phyloP scores from a whole-genome alignment of 1,140 invertebrate species.

The Drosophila prosaltans region DNA sequence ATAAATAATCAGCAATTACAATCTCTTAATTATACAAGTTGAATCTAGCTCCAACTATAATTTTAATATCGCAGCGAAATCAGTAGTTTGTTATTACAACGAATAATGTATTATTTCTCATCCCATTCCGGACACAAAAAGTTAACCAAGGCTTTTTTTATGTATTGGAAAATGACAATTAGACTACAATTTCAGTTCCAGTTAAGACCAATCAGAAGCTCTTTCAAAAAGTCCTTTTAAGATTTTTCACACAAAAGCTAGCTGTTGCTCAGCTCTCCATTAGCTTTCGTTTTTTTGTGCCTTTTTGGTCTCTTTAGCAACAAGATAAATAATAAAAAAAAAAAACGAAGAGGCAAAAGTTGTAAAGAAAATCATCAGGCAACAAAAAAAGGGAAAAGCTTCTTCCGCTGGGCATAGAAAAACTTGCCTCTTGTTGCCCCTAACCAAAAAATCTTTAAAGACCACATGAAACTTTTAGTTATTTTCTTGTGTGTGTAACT shows the following conservation, averaged over 20 bases:
- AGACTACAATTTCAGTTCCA: background rate
- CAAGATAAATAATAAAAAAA: background rate
- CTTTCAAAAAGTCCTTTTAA: background rate
- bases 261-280: slow-evolving; percentile 1
- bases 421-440: background rate
- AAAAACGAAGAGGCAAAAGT: background rate
- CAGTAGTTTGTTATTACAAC: too few relatives aligned
- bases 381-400: background rate
- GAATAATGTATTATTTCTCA: too few relatives aligned
- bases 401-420: slow-evolving; percentile 1
- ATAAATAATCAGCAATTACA: too few relatives aligned
- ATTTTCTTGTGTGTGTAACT: background rate
- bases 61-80: too few relatives aligned
- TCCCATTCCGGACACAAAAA: too few relatives aligned
- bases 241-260: background rate
- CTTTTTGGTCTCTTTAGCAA: background rate
- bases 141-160: too few relatives aligned
- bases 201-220: background rate
- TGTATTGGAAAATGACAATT: too few relatives aligned
- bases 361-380: slow-evolving; percentile 5
- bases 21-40: too few relatives aligned
- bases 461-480: slow-evolving; percentile 1
- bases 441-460: background rate
- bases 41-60: too few relatives aligned
- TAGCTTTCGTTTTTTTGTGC: background rate